Conservation (phyloP, 2,797 vertebrate species). For the Anguilla obscura region DNA sequence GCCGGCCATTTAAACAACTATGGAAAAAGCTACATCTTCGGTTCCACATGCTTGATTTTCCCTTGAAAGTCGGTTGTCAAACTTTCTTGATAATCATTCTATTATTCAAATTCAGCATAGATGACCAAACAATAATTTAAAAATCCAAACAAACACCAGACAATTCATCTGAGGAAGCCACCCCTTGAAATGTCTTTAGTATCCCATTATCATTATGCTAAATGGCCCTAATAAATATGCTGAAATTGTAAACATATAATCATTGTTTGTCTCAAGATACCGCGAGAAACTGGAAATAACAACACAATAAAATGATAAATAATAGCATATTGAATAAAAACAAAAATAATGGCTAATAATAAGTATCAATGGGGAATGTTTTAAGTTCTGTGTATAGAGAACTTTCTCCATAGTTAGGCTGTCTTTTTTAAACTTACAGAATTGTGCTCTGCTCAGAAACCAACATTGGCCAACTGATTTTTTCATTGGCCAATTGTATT, state of each 20-base stretch:
- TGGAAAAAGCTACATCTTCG: slow-evolving; percentile 1
- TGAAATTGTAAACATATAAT: not conserved
- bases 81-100: slow-evolving; percentile 8
- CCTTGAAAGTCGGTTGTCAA: slow-evolving; percentile 14
- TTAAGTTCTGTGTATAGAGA: not conserved
- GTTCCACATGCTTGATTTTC: not conserved
- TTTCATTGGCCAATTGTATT: not conserved
- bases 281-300: slow-evolving; percentile 1
- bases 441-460: slow-evolving; percentile 1
- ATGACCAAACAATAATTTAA: not conserved
- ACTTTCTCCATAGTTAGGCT: not conserved
- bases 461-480: not conserved
- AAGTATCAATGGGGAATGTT: not conserved
- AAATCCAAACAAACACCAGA: not conserved
- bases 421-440: no score
- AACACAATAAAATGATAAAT: not conserved
- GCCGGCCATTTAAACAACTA: not conserved
- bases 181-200: not conserved
- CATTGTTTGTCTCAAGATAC: slow-evolving; percentile 9
- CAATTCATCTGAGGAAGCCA: not conserved
- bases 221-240: not conserved
- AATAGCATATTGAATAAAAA: not conserved
- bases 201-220: not conserved
- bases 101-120: slow-evolving; percentile 12
- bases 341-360: not conserved